Conservation (phyloP, 2,113 vertebrate genomes). For the Crotophaga sulcirostris region DNA sequence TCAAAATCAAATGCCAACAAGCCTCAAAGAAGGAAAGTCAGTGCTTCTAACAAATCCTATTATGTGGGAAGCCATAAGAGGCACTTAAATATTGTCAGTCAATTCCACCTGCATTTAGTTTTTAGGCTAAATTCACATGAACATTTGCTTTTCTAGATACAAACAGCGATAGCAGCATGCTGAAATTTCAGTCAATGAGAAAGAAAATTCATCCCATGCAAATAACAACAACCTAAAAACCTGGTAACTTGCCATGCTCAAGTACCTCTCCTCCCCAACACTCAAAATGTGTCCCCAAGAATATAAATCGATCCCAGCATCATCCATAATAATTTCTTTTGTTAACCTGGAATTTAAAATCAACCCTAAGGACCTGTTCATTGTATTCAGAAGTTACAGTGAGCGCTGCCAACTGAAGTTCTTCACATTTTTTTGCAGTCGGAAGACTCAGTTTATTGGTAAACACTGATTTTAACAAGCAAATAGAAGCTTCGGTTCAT, state of each 20-base stretch:
- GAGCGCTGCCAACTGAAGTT: not conserved
- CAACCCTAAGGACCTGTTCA: not conserved
- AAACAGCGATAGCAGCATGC: not conserved
- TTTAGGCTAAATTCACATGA: not conserved
- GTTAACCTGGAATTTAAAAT: not conserved
- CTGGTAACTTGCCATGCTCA: not conserved
- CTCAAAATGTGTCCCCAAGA: not conserved
- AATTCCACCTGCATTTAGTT: not conserved
- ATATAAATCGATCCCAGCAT: not conserved
- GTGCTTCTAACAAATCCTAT: not conserved
- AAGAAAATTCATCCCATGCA: not conserved
- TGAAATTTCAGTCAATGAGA: not conserved
- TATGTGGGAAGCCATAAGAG: not conserved
- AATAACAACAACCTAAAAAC: not conserved
- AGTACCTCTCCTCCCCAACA: not conserved
- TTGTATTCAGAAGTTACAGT: not conserved
- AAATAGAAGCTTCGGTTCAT: not conserved
- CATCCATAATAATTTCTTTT: not conserved
- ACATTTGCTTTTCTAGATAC: not conserved
- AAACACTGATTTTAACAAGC: conserved; percentile 8
- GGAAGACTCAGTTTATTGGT: not conserved
- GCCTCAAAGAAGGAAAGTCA: not conserved
- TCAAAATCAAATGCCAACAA: not conserved
- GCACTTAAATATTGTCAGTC: not conserved
- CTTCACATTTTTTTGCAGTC: not conserved